Base-by-base conservation (phyloP, 2,113 vertebrate species). In the Holacanthus passer region DNA sequence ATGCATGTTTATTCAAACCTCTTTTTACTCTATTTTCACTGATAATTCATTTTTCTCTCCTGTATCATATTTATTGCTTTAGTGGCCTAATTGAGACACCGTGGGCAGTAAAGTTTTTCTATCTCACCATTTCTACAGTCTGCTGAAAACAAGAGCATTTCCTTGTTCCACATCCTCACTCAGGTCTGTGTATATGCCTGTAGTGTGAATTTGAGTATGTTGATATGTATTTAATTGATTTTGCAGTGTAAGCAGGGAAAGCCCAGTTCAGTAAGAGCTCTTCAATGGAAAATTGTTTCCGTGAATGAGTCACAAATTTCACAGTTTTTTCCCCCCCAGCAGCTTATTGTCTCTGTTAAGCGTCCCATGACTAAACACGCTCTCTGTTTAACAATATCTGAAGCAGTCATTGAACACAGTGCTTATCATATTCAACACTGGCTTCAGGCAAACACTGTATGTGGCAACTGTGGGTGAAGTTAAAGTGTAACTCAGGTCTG, bases 231-330 rank as follows among this genome's bases (percentile, higher is more conserved):
- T 58, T 12, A 70, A 16, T 55, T 1, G 68, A 22, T 14, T 59
- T 13, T 59, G 2, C 55, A 58, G 12, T 5, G 12, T 47, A 47
- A 69, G 64, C 35, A 79, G 70, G 73, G 73, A 32, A 87, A 82
- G n/a, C n/a, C n/a, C n/a, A n/a, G 70, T 63, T 69, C 86, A 70
- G 11, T 7, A 3, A 5, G 0, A 62, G 20, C n/a, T 5, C 35
- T 7, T 37, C 35, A 37, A 11, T 47, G 41, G 32, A 52, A 53
- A 74, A 29, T 7, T 50, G 55, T 77, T 81, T 77, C 56, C 7
- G 1, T 43, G 9, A 67, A 39, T 64, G 56, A 77, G 13, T 79
- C 75, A 76, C 64, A 50, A 63, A 52, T 66, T 20, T 55, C 35
- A n/a, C 1, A 24, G 62, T 58, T 24, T 35, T 60, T 48, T 35